Evolutionary conservation across 2,797 vertebrate species (phyloP), one percentile per base, ranked within the genome.

Genomic region (Gastrophryne carolinensis): DNA sequence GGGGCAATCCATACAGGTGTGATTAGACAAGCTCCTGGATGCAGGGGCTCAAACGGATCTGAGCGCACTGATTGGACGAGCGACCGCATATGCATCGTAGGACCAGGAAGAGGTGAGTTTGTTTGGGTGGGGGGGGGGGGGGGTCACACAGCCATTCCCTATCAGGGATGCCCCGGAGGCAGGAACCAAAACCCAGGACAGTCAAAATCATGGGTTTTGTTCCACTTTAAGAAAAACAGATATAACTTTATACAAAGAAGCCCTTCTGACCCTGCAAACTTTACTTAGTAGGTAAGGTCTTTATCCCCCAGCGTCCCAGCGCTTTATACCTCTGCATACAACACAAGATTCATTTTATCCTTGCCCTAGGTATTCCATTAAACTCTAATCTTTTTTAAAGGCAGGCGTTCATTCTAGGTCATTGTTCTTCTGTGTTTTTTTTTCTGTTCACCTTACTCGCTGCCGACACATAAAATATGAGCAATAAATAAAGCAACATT

Each of bases 291-390:
- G 54, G 54, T 47, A 60, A 49, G 3, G 15, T 54, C 32, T 69
- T 70, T 56, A 54, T 63, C 41, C 56, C 32, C 23, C 13, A 13
- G 47, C 11, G 65, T 21, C n/a, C n/a, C n/a, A n/a, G n/a, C n/a
- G n/a, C n/a, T n/a, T 70, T 56, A 54, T 63, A 53, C 56, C 32
- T 29, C 13, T 19, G 47, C 11, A 57, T 21, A 35, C 12, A 35
- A 26, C 5, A 3, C 34, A 9, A n/a, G 24, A 32, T 61, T 71
- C 49, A 56, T 60, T 76, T 23, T n/a, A 44, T 47, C 39, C 50
- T 66, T 37, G 74, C 66, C 74, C 50, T 30, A 63, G 74, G 74
- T 77, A 71, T 70, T 57, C 32, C 58, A 77, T 70, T 77, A 71
- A 53, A 77, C 61, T 77, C 58, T 63, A 64, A 77, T 71, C 47